Base-by-base conservation (phyloP, 2,797 vertebrate species). In the Chelmon rostratus region DNA sequence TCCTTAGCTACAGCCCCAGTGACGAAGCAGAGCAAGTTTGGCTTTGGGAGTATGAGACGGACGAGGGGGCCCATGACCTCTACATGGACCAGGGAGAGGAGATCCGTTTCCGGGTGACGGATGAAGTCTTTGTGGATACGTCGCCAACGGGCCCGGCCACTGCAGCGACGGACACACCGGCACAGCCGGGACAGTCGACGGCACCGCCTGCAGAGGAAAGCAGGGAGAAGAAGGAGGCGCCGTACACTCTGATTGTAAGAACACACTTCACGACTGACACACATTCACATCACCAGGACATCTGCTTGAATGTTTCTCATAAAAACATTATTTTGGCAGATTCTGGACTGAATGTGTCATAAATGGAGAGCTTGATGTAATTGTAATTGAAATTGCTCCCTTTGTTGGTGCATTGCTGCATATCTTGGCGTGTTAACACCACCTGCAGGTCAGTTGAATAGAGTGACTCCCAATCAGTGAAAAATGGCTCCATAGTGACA, bases 71-170 rank as follows among this genome's bases (percentile, higher is more conserved):
- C 2, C 98, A 99, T 0, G 98, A 99, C 93, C 96, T 99, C 81
- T 99, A 99, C 94, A 99, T 99, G 98, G 98, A 99, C 93, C 96
- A 96, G 0, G 98, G 98, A 0, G 98, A 99, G 91, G 97, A 99
- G 86, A 96, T 99, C 86, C 96, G 98, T 44, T 99, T 99, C 85
- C 94, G 97, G 56, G 96, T 99, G 0, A 95, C 97, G 12, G 98
- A 99, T 0, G 97, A 99, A 85, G 93, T 96, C 0, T 99, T 99
- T 52, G 90, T 99, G 0, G 98, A 99, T 77, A 99, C 97, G 0
- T 99, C 98, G 12, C 98, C 98, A 0, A 97, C 96, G 0, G 98
- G 98, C n/a, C 98, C 98, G 0, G 94, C 95, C 46, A 81, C 95
- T 0, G 95, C 95, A 0, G 84, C 92, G 16, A 81, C 94, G 0